Conservation (phyloP, 2,888 invertebrate genomes). For the Agrilus biguttatus region DNA sequence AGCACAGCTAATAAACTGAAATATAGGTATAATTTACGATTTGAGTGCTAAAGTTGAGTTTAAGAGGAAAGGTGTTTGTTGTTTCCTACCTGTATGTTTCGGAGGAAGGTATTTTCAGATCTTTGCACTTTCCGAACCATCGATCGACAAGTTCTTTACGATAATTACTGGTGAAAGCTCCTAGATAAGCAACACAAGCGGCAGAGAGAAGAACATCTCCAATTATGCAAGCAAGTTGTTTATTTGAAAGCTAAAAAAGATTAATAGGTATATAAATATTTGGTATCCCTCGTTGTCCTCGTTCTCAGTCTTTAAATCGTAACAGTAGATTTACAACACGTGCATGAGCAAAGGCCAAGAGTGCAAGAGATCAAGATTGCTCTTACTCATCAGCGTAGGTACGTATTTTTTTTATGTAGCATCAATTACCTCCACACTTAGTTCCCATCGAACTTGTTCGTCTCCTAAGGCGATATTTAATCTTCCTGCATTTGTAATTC, state of each 20-base stretch:
- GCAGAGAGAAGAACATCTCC: slow-evolving; percentile 82
- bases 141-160: slow-evolving; percentile 47
- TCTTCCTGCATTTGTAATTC: slow-evolving; percentile 68
- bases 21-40: slow-evolving; percentile 15
- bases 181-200: slow-evolving; percentile 80
- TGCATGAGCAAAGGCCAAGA: too few relatives aligned
- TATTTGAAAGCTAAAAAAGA: slow-evolving; percentile 40
- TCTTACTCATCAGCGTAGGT: too few relatives aligned
- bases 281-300: too few relatives aligned
- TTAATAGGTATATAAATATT: not conserved
- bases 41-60: too few relatives aligned
- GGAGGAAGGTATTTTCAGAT: slow-evolving; percentile 56
- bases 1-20: slow-evolving; percentile 53
- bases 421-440: slow-evolving; percentile 48
- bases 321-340: too few relatives aligned
- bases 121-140: slow-evolving; percentile 56
- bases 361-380: too few relatives aligned
- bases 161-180: slow-evolving; percentile 69
- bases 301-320: too few relatives aligned
- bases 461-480: slow-evolving; percentile 77
- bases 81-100: slow-evolving; percentile 41
- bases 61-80: too few relatives aligned
- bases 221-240: slow-evolving; percentile 54
- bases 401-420: too few relatives aligned
- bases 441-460: slow-evolving; percentile 75